phyloP scores from a whole-genome alignment of 2,888 invertebrate species.

The Trachelus tabidus region DNA sequence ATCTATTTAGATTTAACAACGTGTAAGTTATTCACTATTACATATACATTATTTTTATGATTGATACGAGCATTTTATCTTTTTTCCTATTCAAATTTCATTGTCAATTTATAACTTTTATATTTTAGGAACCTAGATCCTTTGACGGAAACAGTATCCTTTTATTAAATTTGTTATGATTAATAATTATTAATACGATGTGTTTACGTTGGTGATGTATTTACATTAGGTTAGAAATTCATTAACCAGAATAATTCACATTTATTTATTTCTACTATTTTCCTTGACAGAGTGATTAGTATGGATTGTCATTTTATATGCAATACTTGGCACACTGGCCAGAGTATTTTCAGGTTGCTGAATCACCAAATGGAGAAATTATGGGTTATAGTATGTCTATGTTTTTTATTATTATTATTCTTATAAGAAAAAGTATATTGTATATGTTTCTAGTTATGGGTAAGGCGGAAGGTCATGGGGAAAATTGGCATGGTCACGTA shows the following conservation, averaged over 20 bases:
- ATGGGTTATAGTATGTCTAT: conserved; percentile 95
- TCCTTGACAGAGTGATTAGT: conserved; percentile 62
- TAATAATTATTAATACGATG: background rate
- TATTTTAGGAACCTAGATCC: conserved; percentile 92
- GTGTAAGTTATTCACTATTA: conserved; percentile 76
- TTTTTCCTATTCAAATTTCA: conserved; percentile 7
- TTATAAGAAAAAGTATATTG: background rate
- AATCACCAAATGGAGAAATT: conserved; percentile 94
- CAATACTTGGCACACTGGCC: conserved; percentile 99
- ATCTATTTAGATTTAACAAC: conserved; percentile 94
- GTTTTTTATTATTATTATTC: background rate
- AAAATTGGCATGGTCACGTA: conserved; percentile 99
- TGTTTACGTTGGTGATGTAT: background rate
- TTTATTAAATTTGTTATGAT: conserved; percentile 32
- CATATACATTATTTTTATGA: conserved; percentile 18
- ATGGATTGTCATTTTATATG: conserved; percentile 95
- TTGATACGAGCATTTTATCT: conserved; percentile 12
- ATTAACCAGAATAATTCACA: background rate
- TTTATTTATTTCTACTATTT: conserved; percentile 12
- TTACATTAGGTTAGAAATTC: background rate
- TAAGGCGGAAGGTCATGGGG: conserved; percentile 95
- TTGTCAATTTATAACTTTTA: conserved; percentile 25
- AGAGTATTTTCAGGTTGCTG: conserved; percentile 97
- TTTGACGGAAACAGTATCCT: conserved; percentile 89
- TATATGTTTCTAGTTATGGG: conserved; percentile 89